A percentile compares a stretch with the other conserved stretches of the same genome.
These are phyloP conservation scores for Dryoscopus gambensis DNA, from an alignment of 2,113 vertebrate genomes.

Conservation along the genomic window DNA sequence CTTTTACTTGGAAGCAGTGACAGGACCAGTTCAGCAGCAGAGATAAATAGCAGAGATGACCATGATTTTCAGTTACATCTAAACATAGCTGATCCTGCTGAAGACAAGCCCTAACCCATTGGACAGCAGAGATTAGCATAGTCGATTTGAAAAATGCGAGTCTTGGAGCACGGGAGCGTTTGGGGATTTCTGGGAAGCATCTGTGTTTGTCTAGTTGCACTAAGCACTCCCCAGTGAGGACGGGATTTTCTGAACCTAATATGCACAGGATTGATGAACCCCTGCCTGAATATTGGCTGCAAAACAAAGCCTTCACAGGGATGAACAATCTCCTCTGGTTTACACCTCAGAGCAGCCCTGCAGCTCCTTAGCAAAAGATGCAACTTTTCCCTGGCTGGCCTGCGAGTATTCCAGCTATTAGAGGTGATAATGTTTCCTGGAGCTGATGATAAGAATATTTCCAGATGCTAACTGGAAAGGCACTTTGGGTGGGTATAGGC, in stretches of 20 bases:
- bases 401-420: accelerated
- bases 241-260: neutral
- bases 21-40: neutral
- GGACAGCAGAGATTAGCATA: neutral
- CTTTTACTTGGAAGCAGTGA: neutral
- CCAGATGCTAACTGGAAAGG: neutral
- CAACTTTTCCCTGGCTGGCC: neutral
- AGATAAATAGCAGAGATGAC: neutral
- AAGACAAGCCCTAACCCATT: neutral
- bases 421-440: neutral
- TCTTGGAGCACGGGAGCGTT: neutral
- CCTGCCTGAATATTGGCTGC: neutral
- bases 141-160: constrained; percentile 2
- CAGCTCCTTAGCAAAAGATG: neutral
- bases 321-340: neutral
- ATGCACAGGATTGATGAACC: constrained; percentile 29
- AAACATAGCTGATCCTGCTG: neutral
- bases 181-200: constrained; percentile 22
- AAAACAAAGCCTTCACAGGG: neutral
- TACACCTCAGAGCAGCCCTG: neutral
- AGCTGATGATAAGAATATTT: neutral
- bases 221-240: constrained; percentile 2
- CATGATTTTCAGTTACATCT: neutral
- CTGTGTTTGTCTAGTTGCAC: constrained; percentile 33
- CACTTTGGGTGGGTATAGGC: neutral